Percentiles rank a stretch among this genome's conserved stretches.
phyloP scores from a whole-genome alignment of 35 echinoderm and acorn worm genomes.

The Holothuria glaberrima region DNA sequence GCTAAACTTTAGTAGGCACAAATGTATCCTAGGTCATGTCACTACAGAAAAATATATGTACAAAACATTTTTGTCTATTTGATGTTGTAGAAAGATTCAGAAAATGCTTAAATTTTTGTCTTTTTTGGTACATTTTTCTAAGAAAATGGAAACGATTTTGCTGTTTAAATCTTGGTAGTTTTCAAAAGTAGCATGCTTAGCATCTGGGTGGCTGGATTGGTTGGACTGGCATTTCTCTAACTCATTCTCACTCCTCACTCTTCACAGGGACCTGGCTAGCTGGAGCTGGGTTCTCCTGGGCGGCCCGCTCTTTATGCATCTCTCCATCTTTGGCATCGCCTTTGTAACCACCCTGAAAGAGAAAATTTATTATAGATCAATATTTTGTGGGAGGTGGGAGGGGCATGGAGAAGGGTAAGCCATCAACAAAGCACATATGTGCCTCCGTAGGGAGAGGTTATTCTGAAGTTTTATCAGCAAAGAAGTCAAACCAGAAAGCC shows the following conservation, averaged over 20 bases:
- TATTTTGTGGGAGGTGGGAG: too few relatives aligned
- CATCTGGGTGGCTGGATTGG: slow-evolving; percentile 44
- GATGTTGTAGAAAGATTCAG: slow-evolving; percentile 25
- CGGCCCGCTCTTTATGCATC: neutral
- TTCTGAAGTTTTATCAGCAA: too few relatives aligned
- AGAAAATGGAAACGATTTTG: neutral
- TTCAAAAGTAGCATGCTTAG: slow-evolving; percentile 42
- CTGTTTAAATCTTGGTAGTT: neutral
- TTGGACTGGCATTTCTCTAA: neutral
- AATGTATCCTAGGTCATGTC: slow-evolving; percentile 8
- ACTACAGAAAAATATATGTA: slow-evolving; percentile 47
- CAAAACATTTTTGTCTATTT: slow-evolving; percentile 18
- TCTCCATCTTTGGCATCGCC: too few relatives aligned
- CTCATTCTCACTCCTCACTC: neutral
- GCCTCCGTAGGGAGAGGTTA: too few relatives aligned
- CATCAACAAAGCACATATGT: too few relatives aligned
- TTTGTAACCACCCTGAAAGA: slow-evolving; percentile 17
- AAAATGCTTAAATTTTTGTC: slow-evolving; percentile 18
- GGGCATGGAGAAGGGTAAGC: too few relatives aligned
- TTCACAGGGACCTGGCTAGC: slow-evolving; percentile 36
- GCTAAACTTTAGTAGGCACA: slow-evolving; percentile 20
- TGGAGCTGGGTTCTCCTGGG: slow-evolving; percentile 31
- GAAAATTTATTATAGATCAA: too few relatives aligned
- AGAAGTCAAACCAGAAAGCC: too few relatives aligned
- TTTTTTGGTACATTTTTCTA: slow-evolving; percentile 10